Evolutionary conservation across 2,797 vertebrate genomes (phyloP).

Genomic region (Crocodylus rhombifer): DNA sequence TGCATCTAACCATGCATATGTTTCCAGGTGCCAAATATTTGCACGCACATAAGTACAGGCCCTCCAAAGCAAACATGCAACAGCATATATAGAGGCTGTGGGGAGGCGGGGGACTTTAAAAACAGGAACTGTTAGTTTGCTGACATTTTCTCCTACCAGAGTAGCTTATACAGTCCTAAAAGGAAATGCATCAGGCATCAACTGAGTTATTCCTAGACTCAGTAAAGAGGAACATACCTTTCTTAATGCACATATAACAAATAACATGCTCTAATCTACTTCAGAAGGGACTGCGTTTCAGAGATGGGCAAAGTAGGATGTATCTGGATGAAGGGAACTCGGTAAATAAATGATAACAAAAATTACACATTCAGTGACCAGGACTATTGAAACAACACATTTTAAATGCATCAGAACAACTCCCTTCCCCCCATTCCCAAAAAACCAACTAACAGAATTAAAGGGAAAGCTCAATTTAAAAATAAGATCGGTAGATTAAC

Average conservation of each 20-base stretch:
- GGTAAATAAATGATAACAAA: slow-evolving; percentile 12
- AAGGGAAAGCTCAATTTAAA: slow-evolving; percentile 54
- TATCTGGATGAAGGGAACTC: slow-evolving; percentile 18
- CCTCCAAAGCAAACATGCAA: not conserved
- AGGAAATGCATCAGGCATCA: slow-evolving; percentile 1
- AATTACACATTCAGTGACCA: slow-evolving; percentile 17
- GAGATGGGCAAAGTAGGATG: slow-evolving; percentile 17
- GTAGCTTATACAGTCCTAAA: not conserved
- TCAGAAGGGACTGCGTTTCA: slow-evolving; percentile 45
- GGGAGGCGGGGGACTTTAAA: not conserved
- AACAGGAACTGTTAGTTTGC: not conserved
- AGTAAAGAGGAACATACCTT: not conserved
- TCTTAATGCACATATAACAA: slow-evolving; percentile 15
- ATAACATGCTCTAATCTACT: not conserved
- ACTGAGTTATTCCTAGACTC: not conserved
- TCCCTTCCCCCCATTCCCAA: not conserved
- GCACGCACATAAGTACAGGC: not conserved
- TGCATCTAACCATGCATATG: slow-evolving; percentile 19
- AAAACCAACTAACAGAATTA: slow-evolving; percentile 25
- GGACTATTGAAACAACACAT: slow-evolving; percentile 15
- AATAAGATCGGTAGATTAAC: slow-evolving; percentile 31
- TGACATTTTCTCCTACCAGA: not conserved
- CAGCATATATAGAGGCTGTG: not conserved
- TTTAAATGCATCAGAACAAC: not conserved
- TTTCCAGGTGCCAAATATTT: not conserved